A percentile compares a stretch with the other conserved stretches of the same genome.
Evolutionary conservation across 2,113 vertebrate species (phyloP).

Genomic region (Pedionomus torquatus): DNA sequence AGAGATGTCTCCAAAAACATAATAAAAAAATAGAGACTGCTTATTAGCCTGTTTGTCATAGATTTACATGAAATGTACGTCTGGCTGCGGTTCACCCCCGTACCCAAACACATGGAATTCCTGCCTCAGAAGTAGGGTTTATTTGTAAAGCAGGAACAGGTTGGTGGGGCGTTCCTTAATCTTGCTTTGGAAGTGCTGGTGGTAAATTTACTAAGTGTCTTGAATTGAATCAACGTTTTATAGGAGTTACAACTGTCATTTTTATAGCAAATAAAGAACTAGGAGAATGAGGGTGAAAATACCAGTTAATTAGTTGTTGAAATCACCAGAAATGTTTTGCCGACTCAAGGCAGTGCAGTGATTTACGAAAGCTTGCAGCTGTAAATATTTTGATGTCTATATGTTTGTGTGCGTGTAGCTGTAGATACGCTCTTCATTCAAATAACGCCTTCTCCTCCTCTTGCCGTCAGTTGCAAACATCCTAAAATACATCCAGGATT

Average conservation of each 20-base stretch:
- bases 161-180: constrained; percentile 75
- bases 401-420: background rate
- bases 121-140: constrained; percentile 63
- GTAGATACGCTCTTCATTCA: background rate
- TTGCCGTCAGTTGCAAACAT: background rate
- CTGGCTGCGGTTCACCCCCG: constrained; percentile 51
- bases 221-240: constrained; percentile 74
- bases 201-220: constrained; percentile 78
- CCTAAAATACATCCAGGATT: background rate
- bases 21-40: background rate
- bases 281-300: background rate
- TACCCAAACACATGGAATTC: background rate
- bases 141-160: constrained; percentile 75
- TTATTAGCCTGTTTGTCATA: constrained; percentile 51
- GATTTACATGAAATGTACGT: constrained; percentile 22
- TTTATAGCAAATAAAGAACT: constrained; percentile 25
- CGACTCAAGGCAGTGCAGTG: background rate
- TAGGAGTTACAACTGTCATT: constrained; percentile 72
- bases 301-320: background rate
- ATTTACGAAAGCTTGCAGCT: background rate
- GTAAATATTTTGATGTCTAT: constrained; percentile 34
- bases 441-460: background rate
- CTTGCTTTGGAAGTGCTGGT: constrained; percentile 78
- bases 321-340: background rate
- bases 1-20: background rate